Evolutionary conservation across 2,113 vertebrate species (phyloP), one percentile per base, ranked within the genome.

Genomic region (Ivindomyrus marchei): DNA sequence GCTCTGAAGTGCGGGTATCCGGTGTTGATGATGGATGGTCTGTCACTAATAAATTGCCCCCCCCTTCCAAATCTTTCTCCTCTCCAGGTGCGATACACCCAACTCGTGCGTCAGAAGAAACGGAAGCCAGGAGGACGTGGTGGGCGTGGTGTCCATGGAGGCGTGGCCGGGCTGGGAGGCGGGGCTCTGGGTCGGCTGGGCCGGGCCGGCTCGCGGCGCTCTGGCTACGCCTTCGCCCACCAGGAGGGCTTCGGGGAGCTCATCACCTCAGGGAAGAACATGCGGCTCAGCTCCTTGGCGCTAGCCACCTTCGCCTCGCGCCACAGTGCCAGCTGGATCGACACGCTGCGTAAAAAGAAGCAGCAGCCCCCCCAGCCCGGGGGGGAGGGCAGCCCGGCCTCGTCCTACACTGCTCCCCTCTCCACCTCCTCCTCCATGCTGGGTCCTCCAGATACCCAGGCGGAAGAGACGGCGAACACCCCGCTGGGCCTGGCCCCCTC

Each of bases 221-320:
- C 98, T 0, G 98, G 98, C 89, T 99, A 99, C 0, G 98, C 98
- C 91, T 99, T 99, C 90, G 97, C 98, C 0, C 98, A 99, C 93
- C 97, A 98, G 92, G 98, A 99, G 88, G 98, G 98, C 31, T 99
- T 98, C 0, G 98, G 98, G 36, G 98, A 99, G 92, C 97, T 98
- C 91, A 98, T 99, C 92, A 98, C 97, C 92, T 98, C 98, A 0
- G 98, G 98, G 77, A 99, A 97, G 92, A 99, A 98, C 95, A 98
- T 98, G 98, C 93, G 97, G 2, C 97, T 98, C 50, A 98, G 97
- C 70, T 98, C 98, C 11, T 89, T 97, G 90, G 97, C 96, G 0
- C 95, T 99, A 13, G 96, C 97, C 91, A 93, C 93, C 89, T 98
- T 98, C 1, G 91, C 96, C 47, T 90, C 96, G 1, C 96, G 97